phyloP scores from a whole-genome alignment of 2,113 vertebrate genomes.

The Sminthopsis crassicaudata region DNA sequence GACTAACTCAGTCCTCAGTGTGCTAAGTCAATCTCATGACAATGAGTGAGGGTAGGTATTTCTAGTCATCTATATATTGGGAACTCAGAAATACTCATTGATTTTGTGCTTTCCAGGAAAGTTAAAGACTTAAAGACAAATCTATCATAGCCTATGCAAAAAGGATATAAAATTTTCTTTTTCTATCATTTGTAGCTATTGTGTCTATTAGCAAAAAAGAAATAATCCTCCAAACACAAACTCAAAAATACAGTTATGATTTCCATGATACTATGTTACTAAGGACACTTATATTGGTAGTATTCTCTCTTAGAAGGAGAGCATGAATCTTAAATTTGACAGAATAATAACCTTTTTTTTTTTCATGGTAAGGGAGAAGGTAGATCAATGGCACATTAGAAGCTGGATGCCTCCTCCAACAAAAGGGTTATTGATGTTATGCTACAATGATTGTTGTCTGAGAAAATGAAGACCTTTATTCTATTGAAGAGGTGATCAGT shows the following conservation, averaged over 20 bases:
- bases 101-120: not conserved
- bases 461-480: not conserved
- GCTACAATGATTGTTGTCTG: not conserved
- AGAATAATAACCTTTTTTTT: not conserved
- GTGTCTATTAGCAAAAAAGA: not conserved
- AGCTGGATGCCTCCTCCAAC: not conserved
- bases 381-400: not conserved
- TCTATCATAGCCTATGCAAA: not conserved
- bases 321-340: not conserved
- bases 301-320: not conserved
- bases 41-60: slow-evolving; percentile 62
- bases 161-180: not conserved
- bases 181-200: not conserved
- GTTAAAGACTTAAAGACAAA: fast-evolving
- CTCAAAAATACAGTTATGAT: not conserved
- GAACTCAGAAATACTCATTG: not conserved
- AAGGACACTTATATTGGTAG: not conserved
- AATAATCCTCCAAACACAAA: not conserved
- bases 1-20: slow-evolving; percentile 47
- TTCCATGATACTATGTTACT: not conserved
- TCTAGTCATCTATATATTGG: not conserved
- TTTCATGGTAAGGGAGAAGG: not conserved
- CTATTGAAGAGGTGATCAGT: not conserved
- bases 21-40: slow-evolving; percentile 61
- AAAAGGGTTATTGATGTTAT: not conserved